phyloP scores from a whole-genome alignment of 2,113 vertebrate species.

The Eira barbara region DNA sequence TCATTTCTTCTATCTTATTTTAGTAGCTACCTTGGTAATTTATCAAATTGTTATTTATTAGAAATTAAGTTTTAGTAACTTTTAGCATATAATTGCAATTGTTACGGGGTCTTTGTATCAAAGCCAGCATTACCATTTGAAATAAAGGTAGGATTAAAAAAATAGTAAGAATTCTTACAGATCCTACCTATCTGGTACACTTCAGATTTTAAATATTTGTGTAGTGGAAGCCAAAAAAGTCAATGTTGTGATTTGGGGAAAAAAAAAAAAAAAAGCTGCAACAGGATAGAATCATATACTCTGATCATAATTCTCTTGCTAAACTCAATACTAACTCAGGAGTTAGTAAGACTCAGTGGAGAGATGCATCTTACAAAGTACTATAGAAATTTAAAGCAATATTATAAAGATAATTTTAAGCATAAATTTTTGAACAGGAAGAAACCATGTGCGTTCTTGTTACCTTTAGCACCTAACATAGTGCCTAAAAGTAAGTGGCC shows the following conservation, averaged over 20 bases:
- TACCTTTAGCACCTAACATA: neutral
- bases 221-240: neutral
- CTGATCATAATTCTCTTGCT: neutral
- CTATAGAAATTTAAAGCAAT: neutral
- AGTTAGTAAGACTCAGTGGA: neutral
- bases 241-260: neutral
- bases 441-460: neutral
- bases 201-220: slow-evolving; percentile 38
- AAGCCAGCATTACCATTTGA: slow-evolving; percentile 4
- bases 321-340: neutral
- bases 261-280: neutral
- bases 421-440: neutral
- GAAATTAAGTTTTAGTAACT: slow-evolving; percentile 23
- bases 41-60: slow-evolving; percentile 29
- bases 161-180: neutral
- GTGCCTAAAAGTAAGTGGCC: neutral
- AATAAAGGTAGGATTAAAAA: slow-evolving; percentile 16
- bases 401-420: neutral
- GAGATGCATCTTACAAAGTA: neutral
- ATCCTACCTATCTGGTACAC: neutral
- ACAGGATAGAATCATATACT: neutral
- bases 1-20: neutral
- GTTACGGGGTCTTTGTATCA: slow-evolving; percentile 42
- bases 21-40: slow-evolving; percentile 11
- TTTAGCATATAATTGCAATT: slow-evolving; percentile 10